Evolutionary conservation across 1,140 invertebrate genomes (phyloP), one percentile per base, ranked within the genome.

Genomic region (Ridgeia piscesae): DNA sequence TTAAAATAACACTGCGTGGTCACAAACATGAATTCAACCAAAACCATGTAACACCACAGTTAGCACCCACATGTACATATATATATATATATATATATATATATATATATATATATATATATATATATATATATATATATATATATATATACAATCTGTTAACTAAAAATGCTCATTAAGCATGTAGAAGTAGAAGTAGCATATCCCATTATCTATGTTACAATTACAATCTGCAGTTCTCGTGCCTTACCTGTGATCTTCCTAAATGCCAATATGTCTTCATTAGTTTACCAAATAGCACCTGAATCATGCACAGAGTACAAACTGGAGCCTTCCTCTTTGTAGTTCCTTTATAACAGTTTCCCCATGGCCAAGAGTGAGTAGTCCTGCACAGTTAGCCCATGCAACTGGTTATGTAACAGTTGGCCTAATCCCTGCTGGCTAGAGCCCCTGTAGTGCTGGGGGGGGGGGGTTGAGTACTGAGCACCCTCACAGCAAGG

Each of bases 201-300:
- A n/a, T n/a, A n/a, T n/a, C n/a, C n/a, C n/a, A 4, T 89, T 89
- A 34, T 4, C 17, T 35, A 33, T 90, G 8, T 90, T 90, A 34
- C 33, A 34, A 90, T 90, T 90, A 90, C 89, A 90, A 35, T 14
- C n/a, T 90, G 89, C 35, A 34, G n/a, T 90, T 90, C 58, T 77
- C 17, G 27, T 77, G 2, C 58, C 58, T 77, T 77, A 77, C 58
- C 58, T 21, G 17, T 14, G 58, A 77, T 9, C 11, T 31, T 77
- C 27, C 27, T 77, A 77, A 21, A 42, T 42, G 42, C 42, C 42
- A 42, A 42, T 42, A 42, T 11, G 42, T 11, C 42, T 6, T 42
- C 58, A 77, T 77, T 21, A 77, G 58, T 77, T 77, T 77, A 21
- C 11, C 42, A 42, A 42, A 4, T 11, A 77, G 17, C 58, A 77